Evolutionary conservation across 2,797 vertebrate species (phyloP), one percentile per base, ranked within the genome.

Genomic region (Alectoris magna): DNA sequence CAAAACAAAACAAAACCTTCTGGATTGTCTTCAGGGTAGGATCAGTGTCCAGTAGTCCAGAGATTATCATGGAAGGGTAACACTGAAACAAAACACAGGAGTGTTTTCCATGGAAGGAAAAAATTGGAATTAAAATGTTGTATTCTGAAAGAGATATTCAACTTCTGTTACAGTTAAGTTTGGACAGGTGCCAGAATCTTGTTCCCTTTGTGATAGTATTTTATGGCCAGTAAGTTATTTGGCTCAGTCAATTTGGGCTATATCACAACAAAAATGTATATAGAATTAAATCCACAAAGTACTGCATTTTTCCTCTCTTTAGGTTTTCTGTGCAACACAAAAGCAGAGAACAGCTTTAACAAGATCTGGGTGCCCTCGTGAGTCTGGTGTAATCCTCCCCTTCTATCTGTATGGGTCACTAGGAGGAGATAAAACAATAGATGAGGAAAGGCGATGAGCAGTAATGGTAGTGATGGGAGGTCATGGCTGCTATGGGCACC

Each of bases 11-110:
- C 4, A 41, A 41, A 41, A 41, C 18, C 31, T 55, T 93, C 87
- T 93, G 56, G 34, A 34, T 12, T 70, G 62, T 91, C 72, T 94
- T 96, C 87, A 93, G 93, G 79, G 81, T 89, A 91, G 70, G 74
- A 27, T 93, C 93, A 95, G 92, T 87, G 85, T 92, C 88, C 90
- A 63, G 91, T 96, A 96, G 87, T 12, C 22, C 10, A 43, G 48
- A 74, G 44, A 63, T 62, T 72, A 71, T 36, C 51, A 18, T 38
- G 49, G 90, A 80, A 39, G 27, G 3, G 13, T 75, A 83, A 91
- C 87, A 88, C 53, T 39, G 58, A 88, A 60, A 67, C 14, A 55
- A 94, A 88, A 66, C 21, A 36, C 29, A 59, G 27, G 34, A 38
- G 29, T 64, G 23, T 55, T 87, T 79, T 74, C 18, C 64, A 38